Evolutionary conservation across 1,140 invertebrate species (phyloP).

Genomic region (Drosophila micromelanica): DNA sequence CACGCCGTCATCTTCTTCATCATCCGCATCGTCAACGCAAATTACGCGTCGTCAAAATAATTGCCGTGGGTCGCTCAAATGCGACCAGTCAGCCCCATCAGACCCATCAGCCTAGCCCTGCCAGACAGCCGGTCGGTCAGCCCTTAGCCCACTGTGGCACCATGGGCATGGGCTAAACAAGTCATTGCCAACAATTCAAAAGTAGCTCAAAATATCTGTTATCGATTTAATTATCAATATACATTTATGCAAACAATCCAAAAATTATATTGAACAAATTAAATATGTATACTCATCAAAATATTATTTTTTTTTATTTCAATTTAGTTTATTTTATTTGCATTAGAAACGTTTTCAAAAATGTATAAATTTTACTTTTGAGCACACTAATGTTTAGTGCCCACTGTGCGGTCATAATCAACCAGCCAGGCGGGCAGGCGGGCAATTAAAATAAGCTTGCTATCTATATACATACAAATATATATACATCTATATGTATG

Average conservation of each 20-base stretch:
- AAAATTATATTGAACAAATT: too few relatives aligned
- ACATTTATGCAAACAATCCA: too few relatives aligned
- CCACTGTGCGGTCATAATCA: slow-evolving; percentile 44
- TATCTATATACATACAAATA: slow-evolving; percentile 39
- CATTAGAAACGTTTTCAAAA: background rate
- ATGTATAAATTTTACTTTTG: background rate
- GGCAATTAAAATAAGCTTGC: slow-evolving; percentile 77
- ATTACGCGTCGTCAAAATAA: slow-evolving; percentile 82
- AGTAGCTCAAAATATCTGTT: background rate
- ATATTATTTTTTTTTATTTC: too few relatives aligned
- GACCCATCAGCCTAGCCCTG: background rate
- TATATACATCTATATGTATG: background rate
- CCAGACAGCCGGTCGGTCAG: slow-evolving; percentile 4
- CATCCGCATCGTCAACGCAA: slow-evolving; percentile 74
- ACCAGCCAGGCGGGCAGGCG: slow-evolving; percentile 22
- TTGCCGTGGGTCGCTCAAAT: slow-evolving; percentile 74
- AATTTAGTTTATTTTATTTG: too few relatives aligned
- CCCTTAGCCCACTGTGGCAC: slow-evolving; percentile 38
- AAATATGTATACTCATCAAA: too few relatives aligned
- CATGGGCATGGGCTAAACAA: slow-evolving; percentile 19
- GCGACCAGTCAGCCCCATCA: slow-evolving; percentile 23
- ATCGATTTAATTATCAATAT: background rate
- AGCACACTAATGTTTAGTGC: background rate
- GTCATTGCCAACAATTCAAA: background rate
- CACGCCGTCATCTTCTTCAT: slow-evolving; percentile 53